Evolutionary conservation across 30 jellyfish, hydroid and myxozoan species (phyloP).

Genomic region (Mastigias papua): DNA sequence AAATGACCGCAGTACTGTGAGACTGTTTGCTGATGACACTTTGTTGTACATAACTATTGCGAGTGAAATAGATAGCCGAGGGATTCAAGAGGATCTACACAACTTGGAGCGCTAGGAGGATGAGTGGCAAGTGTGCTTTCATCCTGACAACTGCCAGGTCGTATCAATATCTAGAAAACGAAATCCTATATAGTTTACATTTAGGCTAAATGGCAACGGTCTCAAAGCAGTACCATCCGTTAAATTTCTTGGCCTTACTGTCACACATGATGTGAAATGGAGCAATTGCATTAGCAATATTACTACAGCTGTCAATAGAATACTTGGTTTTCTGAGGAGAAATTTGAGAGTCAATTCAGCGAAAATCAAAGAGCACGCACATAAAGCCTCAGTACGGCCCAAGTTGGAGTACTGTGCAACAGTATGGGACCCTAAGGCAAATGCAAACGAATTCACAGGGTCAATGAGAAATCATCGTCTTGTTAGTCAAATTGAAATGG

Average conservation of each 20-base stretch:
- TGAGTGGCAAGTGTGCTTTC: constrained; percentile 34
- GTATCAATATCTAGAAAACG: constrained; percentile 40
- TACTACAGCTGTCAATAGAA: constrained; percentile 42
- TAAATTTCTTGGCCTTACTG: constrained; percentile 29
- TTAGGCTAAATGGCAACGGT: constrained; percentile 21
- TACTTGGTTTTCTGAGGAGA: constrained; percentile 29
- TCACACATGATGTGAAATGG: constrained; percentile 48
- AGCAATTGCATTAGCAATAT: constrained; percentile 21
- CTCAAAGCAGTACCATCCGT: constrained; percentile 5
- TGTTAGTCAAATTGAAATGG: constrained; percentile 49
- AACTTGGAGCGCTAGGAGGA: constrained; percentile 40
- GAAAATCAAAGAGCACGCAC: constrained; percentile 33
- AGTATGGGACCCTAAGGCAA: constrained; percentile 36
- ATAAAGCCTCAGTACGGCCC: constrained; percentile 27
- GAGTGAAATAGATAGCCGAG: constrained; percentile 42
- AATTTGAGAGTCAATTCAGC: constrained; percentile 36
- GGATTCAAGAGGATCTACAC: constrained; percentile 18
- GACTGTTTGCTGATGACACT: constrained; percentile 39
- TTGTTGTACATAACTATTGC: constrained; percentile 56
- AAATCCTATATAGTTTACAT: constrained; percentile 10
- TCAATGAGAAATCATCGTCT: constrained; percentile 41
- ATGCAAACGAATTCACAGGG: constrained; percentile 28
- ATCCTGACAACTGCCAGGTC: constrained; percentile 32
- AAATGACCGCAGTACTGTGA: constrained; percentile 47
- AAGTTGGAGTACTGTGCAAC: constrained; percentile 25